These are phyloP conservation scores for Pipistrellus kuhlii DNA, from an alignment of 2,797 vertebrate genomes.

Conservation along the genomic window DNA sequence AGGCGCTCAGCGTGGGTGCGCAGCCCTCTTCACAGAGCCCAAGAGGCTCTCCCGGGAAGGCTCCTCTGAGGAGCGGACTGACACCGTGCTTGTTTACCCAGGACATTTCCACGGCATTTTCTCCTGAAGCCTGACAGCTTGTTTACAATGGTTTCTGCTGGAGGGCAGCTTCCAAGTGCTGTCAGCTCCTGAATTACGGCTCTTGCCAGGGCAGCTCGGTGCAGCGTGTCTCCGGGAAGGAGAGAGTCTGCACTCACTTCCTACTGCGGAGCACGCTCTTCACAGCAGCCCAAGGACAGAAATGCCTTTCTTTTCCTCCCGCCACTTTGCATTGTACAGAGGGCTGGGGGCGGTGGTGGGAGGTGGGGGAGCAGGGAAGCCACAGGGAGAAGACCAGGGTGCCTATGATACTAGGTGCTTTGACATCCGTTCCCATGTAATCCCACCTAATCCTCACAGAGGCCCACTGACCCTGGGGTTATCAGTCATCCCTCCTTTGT, in stretches of 20 bases:
- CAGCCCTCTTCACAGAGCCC: background rate
- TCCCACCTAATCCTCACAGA: background rate
- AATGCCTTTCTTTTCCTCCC: background rate
- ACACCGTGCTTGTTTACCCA: conserved; percentile 71
- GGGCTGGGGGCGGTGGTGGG: background rate
- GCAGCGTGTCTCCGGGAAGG: conserved; percentile 66
- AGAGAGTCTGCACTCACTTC: conserved; percentile 3
- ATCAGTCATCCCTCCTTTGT: background rate
- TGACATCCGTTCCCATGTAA: background rate
- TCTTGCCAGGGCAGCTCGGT: conserved; percentile 30
- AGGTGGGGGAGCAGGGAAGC: background rate
- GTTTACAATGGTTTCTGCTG: conserved; percentile 79
- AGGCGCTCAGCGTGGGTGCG: fast-evolving
- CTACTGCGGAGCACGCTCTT: background rate
- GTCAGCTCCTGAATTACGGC: conserved; percentile 75
- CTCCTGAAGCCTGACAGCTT: conserved; percentile 79
- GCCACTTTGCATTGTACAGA: background rate
- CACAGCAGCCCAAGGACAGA: conserved; percentile 23
- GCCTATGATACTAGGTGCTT: background rate
- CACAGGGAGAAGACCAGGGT: background rate
- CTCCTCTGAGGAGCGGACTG: conserved; percentile 44
- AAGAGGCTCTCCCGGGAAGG: background rate
- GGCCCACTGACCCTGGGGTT: background rate
- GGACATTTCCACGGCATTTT: conserved; percentile 76
- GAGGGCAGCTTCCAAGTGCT: conserved; percentile 74